Conservation (phyloP, 2,797 vertebrate species). For the Typhlichthys eigenmanni region DNA sequence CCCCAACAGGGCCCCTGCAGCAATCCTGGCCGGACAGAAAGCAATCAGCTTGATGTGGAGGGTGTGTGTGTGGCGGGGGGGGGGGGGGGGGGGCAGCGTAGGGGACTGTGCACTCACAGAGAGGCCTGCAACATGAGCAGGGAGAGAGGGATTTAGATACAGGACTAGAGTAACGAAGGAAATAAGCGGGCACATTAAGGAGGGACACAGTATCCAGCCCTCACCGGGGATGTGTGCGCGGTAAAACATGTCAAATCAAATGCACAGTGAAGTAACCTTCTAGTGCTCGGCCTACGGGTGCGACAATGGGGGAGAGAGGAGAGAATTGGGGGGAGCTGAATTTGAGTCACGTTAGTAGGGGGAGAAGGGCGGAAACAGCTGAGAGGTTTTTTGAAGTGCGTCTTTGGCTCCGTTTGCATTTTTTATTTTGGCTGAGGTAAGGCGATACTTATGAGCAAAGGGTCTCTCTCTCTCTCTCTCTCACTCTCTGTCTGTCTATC, state of each 20-base stretch:
- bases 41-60: constrained; percentile 75
- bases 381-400: constrained; percentile 70
- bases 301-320: constrained; percentile 26
- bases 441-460: constrained; percentile 59
- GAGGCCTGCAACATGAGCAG: constrained; percentile 59
- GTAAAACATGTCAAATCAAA: no score
- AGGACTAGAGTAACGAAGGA: constrained; percentile 54
- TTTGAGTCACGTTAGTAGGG: constrained; percentile 68
- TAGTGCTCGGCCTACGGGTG: constrained; percentile 1
- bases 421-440: constrained; percentile 75
- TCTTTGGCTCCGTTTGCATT: constrained; percentile 63
- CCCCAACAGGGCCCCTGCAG: constrained; percentile 40
- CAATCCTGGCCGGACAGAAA: constrained; percentile 67
- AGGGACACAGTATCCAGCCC: no score
- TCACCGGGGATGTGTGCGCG: no score
- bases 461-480: constrained; percentile 12
- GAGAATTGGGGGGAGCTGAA: constrained; percentile 24
- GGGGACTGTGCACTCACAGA: constrained; percentile 58
- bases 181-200: constrained; percentile 34
- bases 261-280: no score
- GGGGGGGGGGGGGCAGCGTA: constrained; percentile 58
- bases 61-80: constrained; percentile 3
- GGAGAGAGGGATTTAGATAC: constrained; percentile 63
- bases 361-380: constrained; percentile 71
- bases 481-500: constrained; percentile 32